Base-by-base conservation (phyloP, 2,113 vertebrate species). In the Pachyramphus minor region DNA sequence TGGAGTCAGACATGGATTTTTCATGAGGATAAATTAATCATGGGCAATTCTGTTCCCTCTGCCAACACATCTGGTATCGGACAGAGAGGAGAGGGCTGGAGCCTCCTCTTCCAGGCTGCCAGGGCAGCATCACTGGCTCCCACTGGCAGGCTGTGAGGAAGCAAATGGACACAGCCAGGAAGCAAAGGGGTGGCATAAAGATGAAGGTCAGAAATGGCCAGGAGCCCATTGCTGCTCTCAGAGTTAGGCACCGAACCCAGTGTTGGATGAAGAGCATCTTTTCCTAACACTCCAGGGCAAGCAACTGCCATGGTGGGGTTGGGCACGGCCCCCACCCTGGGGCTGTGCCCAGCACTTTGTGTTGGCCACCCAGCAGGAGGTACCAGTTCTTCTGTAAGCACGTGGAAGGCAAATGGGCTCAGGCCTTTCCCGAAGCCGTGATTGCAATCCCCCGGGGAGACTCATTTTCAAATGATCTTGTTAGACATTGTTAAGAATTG, bases 391-490 rank as follows among this genome's bases (percentile, higher is more conserved):
- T 22, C 82, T 37, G 16, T 6, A 27, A 66, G 68, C 11, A 8
- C 6, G 1, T 0, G 23, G 52, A 66, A 84, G 68, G 56, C 79
- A 35, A 18, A 39, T 1, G 31, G 84, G 74, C 87, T 68, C 9
- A 23, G 13, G 86, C 14, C 91, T 84, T 87, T 59, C 94, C 90
- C 90, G 49, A 67, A 75, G 89, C 82, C 4, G 1, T 74, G 96
- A 95, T 52, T 96, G 85, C 93, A 22, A 74, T 93, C 63, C 97
- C 93, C 91, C 1, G 4, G 96, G 87, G 96, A 97, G 59, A 44
- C 93, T 95, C 87, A 92, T 96, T 97, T 97, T 81, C 95, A 96
- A 95, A 95, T 96, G 96, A 96, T 96, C 96, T 95, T 95, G 96
- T 96, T 95, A 96, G 97, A 96, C 97, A 96, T 96, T 95, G 97